These are phyloP conservation scores for Ornithoptera alexandrae DNA, from an alignment of 2,888 invertebrate genomes.

Conservation along the genomic window DNA sequence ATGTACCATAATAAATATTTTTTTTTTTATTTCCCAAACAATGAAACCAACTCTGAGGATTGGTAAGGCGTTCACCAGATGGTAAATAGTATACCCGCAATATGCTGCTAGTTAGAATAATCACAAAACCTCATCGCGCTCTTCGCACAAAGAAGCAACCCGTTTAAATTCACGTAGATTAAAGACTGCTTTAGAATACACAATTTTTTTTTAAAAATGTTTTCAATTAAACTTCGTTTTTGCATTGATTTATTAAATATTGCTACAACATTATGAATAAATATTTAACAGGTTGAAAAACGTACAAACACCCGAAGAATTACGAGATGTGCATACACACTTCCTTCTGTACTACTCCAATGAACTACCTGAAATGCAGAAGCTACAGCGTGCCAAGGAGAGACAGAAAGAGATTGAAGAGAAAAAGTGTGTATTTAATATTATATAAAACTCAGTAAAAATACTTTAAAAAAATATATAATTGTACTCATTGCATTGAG, in stretches of 20 bases:
- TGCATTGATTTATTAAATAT: background rate
- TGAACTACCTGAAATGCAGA: constrained; percentile 91
- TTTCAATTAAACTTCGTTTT: background rate
- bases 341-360: constrained; percentile 95
- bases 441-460: no score
- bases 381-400: constrained; percentile 83
- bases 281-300: constrained; percentile 76
- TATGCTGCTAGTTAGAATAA: no score
- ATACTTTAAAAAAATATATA: no score
- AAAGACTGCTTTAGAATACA: no score
- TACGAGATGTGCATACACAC: constrained; percentile 95
- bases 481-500: no score
- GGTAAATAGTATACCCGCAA: no score
- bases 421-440: constrained; percentile 57
- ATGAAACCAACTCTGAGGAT: no score
- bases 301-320: constrained; percentile 92
- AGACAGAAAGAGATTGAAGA: constrained; percentile 81
- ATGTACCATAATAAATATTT: background rate
- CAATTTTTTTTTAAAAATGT: no score
- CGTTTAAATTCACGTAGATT: no score
- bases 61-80: no score
- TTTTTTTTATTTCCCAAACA: background rate
- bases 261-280: background rate
- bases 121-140: no score
- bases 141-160: no score